These are phyloP conservation scores for Scaptomyza graminum DNA, from an alignment of 1,140 invertebrate genomes.

Conservation along the genomic window DNA sequence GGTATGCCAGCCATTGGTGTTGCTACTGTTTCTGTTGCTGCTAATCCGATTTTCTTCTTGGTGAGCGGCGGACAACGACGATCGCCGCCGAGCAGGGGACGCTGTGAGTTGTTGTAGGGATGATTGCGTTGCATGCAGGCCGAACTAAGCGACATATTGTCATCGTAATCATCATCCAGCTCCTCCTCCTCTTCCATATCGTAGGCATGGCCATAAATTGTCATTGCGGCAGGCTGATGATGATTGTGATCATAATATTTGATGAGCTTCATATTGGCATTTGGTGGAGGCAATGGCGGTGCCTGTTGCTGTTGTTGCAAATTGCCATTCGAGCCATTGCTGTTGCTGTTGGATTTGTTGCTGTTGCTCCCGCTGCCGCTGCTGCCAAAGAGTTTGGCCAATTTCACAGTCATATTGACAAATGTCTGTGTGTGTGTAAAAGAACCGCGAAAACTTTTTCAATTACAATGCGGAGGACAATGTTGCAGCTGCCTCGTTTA, in stretches of 20 bases:
- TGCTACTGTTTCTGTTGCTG: not conserved
- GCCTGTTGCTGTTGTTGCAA: constrained; percentile 20
- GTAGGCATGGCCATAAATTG: constrained; percentile 56
- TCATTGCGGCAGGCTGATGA: constrained; percentile 28
- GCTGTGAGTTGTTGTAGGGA: constrained; percentile 75
- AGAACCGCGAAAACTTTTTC: constrained; percentile 64
- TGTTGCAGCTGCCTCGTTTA: constrained; percentile 41
- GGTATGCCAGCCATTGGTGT: constrained; percentile 16
- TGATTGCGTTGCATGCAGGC: constrained; percentile 71
- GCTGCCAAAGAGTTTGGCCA: constrained; percentile 69
- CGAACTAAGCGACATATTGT: constrained; percentile 64
- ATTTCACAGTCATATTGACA: constrained; percentile 74
- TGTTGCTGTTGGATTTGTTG: not conserved
- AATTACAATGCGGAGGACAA: constrained; percentile 69
- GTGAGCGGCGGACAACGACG: constrained; percentile 47
- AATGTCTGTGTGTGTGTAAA: not conserved
- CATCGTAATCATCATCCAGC: constrained; percentile 65
- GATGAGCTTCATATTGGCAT: constrained; percentile 58
- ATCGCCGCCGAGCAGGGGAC: constrained; percentile 66
- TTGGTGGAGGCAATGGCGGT: constrained; percentile 62
- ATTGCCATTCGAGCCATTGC: not conserved
- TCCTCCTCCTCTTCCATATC: constrained; percentile 24
- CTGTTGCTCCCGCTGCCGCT: constrained; percentile 2
- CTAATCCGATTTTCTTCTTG: constrained; percentile 35
- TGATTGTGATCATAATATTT: constrained; percentile 56